phyloP scores from a whole-genome alignment of 2,888 invertebrate genomes.

The Gnatocerus cornutus region DNA sequence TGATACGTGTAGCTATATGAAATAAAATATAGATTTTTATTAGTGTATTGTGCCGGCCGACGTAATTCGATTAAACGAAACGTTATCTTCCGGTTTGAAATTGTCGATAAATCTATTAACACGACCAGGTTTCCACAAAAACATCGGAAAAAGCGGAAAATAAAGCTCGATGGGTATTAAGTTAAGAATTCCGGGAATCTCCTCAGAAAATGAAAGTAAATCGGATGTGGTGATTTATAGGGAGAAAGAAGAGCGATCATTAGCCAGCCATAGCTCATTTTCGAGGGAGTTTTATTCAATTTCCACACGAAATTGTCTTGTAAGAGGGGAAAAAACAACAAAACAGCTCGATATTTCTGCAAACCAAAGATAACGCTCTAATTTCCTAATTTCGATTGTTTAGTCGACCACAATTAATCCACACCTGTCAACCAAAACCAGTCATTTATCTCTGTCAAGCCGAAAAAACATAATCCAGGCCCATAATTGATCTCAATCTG shows the following conservation, averaged over 20 bases:
- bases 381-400: neutral
- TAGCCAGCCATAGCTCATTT: conserved; percentile 21
- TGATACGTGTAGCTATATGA: conserved; percentile 16
- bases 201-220: conserved; percentile 47
- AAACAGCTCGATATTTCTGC: neutral
- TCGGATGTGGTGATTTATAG: conserved; percentile 48
- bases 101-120: conserved; percentile 34
- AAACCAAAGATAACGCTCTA: neutral
- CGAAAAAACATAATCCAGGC: no score
- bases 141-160: conserved; percentile 27
- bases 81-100: conserved; percentile 26
- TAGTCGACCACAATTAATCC: conserved; percentile 7
- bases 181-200: conserved; percentile 43
- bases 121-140: conserved; percentile 22
- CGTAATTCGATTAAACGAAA: conserved; percentile 28
- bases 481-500: no score
- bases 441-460: conserved; percentile 4
- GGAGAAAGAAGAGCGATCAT: conserved; percentile 38
- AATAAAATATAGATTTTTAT: conserved; percentile 37
- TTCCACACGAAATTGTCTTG: conserved; percentile 5
- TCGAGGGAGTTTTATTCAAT: conserved; percentile 5
- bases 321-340: neutral
- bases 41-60: conserved; percentile 8
- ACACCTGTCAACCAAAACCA: conserved; percentile 1
- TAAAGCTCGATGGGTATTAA: conserved; percentile 34